Conservation (phyloP, 2,888 invertebrate species). For the Pristionchus exspectatus region DNA sequence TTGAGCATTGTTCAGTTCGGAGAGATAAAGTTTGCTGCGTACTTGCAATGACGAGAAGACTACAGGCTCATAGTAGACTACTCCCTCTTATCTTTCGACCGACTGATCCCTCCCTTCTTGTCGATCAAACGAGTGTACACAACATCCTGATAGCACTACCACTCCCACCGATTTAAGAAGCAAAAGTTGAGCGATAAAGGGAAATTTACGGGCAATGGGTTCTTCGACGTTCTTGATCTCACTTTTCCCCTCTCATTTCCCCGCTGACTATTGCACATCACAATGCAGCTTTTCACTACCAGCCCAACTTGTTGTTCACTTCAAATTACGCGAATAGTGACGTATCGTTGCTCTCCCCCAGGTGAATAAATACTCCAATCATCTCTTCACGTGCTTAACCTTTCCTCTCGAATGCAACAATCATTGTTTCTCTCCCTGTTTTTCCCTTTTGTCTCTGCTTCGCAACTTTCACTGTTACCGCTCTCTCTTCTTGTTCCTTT, state of each 20-base stretch:
- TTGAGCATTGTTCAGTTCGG: not conserved
- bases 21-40: conserved; percentile 7
- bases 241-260: not conserved
- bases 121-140: not conserved
- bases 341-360: not conserved
- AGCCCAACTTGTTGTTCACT: conserved; percentile 6
- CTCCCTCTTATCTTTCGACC: not conserved
- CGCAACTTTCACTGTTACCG: not conserved
- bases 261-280: not conserved
- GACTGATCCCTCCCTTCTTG: not conserved
- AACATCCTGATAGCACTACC: not conserved
- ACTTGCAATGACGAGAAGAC: not conserved
- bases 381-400: conserved; percentile 36
- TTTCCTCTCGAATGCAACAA: conserved; percentile 13
- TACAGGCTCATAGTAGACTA: conserved; percentile 22
- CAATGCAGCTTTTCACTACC: not conserved
- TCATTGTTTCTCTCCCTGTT: conserved; percentile 20
- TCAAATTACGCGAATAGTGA: conserved; percentile 14
- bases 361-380: not conserved
- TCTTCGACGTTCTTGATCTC: not conserved
- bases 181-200: no score
- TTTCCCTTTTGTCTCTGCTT: no score
- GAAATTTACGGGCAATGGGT: no score
- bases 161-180: not conserved
- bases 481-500: conserved; percentile 18